Percentiles rank a stretch among this genome's conserved stretches.
phyloP scores from a whole-genome alignment of 1,140 invertebrate species.

The Planococcus citri region DNA sequence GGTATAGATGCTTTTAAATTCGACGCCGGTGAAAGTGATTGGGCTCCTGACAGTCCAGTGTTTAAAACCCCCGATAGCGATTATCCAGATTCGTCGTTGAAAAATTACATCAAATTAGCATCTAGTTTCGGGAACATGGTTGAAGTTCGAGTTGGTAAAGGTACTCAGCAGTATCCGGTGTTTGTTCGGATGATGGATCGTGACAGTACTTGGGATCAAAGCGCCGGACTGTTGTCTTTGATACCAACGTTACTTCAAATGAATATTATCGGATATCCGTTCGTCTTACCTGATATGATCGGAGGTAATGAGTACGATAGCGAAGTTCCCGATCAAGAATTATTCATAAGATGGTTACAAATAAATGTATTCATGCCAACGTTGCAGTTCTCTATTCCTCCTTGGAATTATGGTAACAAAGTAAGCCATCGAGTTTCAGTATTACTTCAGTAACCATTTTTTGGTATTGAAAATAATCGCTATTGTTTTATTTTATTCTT shows the following conservation, averaged over 20 bases:
- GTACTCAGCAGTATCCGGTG: slow-evolving; percentile 59
- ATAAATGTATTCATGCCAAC: slow-evolving; percentile 73
- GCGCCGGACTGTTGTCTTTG: slow-evolving; percentile 64
- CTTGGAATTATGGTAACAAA: slow-evolving; percentile 73
- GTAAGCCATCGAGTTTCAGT: slow-evolving; percentile 27
- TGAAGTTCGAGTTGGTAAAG: slow-evolving; percentile 37
- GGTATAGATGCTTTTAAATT: slow-evolving; percentile 84
- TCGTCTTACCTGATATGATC: slow-evolving; percentile 82
- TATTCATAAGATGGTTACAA: slow-evolving; percentile 85
- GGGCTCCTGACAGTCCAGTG: slow-evolving; percentile 30
- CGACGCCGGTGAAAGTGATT: slow-evolving; percentile 54
- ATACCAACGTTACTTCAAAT: slow-evolving; percentile 67
- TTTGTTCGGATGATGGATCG: slow-evolving; percentile 82
- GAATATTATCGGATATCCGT: slow-evolving; percentile 71
- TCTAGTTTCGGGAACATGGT: slow-evolving; percentile 25
- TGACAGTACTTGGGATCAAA: slow-evolving; percentile 60
- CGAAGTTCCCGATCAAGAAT: slow-evolving; percentile 48
- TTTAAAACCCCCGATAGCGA: slow-evolving; percentile 20
- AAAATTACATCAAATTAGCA: slow-evolving; percentile 25
- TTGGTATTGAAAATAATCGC: neutral
- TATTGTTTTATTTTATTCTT: slow-evolving; percentile 29
- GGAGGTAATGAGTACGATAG: slow-evolving; percentile 69
- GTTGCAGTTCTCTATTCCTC: slow-evolving; percentile 75
- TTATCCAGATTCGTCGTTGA: slow-evolving; percentile 25
- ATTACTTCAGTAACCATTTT: too few relatives aligned